Evolutionary conservation across 2,113 vertebrate species (phyloP).

Genomic region (Rynchops niger): DNA sequence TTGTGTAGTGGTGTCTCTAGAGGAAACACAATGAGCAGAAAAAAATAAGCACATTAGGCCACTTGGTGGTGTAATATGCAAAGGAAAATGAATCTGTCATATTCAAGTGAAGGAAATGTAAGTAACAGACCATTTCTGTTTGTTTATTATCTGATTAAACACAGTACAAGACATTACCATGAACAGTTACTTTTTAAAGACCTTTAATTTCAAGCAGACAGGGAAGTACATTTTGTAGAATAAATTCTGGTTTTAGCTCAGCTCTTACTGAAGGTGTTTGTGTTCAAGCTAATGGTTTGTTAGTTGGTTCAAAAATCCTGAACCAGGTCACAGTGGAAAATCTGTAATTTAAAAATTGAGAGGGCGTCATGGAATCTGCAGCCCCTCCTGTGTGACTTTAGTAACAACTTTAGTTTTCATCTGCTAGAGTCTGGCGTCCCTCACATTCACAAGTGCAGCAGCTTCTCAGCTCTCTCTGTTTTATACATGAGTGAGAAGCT

Average conservation of each 20-base stretch:
- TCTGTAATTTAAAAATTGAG: not conserved
- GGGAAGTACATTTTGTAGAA: not conserved
- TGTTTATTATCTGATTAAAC: slow-evolving; percentile 7
- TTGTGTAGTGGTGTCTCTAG: not conserved
- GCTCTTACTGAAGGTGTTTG: not conserved
- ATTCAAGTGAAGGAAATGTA: not conserved
- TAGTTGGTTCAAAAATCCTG: not conserved
- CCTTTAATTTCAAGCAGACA: not conserved
- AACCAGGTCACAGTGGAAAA: not conserved
- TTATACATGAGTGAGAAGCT: not conserved
- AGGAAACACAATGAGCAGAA: not conserved
- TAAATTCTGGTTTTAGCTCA: not conserved
- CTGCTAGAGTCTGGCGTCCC: not conserved
- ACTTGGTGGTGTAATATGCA: slow-evolving; percentile 73
- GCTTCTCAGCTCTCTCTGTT: not conserved
- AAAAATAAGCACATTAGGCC: slow-evolving; percentile 32
- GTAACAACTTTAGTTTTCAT: not conserved
- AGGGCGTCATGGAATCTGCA: not conserved
- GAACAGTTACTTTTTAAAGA: not conserved
- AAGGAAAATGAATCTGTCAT: slow-evolving; percentile 52
- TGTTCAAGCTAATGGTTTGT: not conserved
- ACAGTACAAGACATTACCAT: not conserved
- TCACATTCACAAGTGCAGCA: not conserved
- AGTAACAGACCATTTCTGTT: not conserved
- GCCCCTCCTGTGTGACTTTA: accelerated